Conservation (phyloP, 35 echinoderm and acorn worm genomes). For the Ophioderma brevispina region DNA sequence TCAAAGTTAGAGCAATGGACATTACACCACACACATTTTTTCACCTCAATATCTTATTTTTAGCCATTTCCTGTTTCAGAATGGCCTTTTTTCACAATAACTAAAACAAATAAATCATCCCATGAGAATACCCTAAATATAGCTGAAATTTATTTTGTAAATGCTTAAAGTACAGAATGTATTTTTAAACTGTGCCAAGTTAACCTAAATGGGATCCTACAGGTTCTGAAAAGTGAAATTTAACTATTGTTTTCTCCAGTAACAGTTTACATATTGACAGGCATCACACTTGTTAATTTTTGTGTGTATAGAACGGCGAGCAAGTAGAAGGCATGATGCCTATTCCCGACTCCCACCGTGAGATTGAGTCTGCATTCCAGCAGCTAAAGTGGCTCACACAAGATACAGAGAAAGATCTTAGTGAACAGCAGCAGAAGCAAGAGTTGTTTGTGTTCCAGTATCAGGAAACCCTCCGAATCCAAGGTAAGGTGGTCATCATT, state of each 20-base stretch:
- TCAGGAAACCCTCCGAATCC: slow-evolving; percentile 86
- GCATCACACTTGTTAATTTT: neutral
- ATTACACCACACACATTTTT: too few species aligned
- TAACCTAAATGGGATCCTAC: neutral
- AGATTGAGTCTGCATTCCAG: slow-evolving; percentile 61
- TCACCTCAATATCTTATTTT: too few species aligned
- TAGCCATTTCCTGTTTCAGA: too few species aligned
- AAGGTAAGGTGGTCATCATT: slow-evolving; percentile 70
- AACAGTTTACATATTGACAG: too few species aligned
- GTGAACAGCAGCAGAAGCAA: slow-evolving; percentile 92
- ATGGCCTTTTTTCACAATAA: too few species aligned
- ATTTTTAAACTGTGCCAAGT: too few species aligned
- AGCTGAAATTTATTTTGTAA: too few species aligned
- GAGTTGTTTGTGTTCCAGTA: slow-evolving; percentile 97
- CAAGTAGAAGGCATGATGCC: slow-evolving; percentile 49
- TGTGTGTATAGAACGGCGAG: slow-evolving; percentile 28
- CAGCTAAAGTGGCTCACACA: slow-evolving; percentile 66
- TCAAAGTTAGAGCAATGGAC: too few species aligned
- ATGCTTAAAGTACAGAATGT: too few species aligned
- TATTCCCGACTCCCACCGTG: slow-evolving; percentile 57
- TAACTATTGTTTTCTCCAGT: too few species aligned
- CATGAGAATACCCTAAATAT: too few species aligned
- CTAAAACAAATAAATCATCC: too few species aligned
- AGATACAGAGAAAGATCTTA: slow-evolving; percentile 82
- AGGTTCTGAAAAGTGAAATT: neutral